These are phyloP conservation scores for Micromys minutus DNA, from an alignment of 2,113 vertebrate species.

Conservation along the genomic window DNA sequence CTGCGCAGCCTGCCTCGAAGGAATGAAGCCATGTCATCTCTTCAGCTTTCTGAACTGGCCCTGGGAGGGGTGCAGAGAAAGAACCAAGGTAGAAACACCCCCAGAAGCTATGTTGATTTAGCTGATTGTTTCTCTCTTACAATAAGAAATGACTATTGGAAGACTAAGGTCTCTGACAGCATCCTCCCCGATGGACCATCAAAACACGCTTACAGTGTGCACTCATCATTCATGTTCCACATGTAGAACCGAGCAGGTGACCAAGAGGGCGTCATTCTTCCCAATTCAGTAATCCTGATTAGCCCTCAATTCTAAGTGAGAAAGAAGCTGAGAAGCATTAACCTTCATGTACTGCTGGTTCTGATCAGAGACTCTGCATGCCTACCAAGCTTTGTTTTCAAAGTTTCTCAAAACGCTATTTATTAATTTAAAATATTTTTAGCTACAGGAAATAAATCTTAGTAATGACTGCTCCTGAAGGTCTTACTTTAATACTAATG, in stretches of 20 bases:
- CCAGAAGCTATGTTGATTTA: neutral
- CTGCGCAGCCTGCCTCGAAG: neutral
- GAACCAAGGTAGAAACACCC: neutral
- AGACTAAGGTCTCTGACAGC: neutral
- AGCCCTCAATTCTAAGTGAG: neutral
- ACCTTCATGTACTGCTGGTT: neutral
- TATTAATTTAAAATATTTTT: neutral
- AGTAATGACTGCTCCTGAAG: slow-evolving; percentile 2
- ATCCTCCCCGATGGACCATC: neutral
- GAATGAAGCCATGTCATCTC: neutral
- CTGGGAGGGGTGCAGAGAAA: neutral
- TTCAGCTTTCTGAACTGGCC: neutral
- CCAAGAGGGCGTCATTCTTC: neutral
- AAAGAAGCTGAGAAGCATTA: neutral
- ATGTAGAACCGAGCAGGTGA: neutral
- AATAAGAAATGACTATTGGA: neutral
- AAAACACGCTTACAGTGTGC: neutral
- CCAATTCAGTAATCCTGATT: neutral
- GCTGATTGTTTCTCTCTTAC: neutral
- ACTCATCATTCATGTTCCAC: neutral
- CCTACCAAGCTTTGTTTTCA: neutral
- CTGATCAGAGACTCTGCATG: neutral
- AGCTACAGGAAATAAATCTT: slow-evolving; percentile 23
- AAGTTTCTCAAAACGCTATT: neutral
- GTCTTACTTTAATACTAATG: slow-evolving; percentile 29